These are phyloP conservation scores for Apamea anceps DNA, from an alignment of 2,888 invertebrate species.

Conservation along the genomic window DNA sequence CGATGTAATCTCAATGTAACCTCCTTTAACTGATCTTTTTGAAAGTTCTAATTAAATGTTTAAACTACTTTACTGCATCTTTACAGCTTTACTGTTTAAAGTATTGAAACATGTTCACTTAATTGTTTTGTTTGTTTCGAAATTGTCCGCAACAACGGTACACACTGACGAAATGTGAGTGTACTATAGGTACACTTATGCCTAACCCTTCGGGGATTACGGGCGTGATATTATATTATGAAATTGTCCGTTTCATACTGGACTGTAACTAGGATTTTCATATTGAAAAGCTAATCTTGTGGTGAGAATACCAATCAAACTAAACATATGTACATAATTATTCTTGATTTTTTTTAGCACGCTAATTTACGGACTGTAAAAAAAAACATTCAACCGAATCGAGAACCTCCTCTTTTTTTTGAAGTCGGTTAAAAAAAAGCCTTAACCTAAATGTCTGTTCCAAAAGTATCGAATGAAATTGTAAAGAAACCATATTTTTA, in stretches of 20 bases:
- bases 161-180: not conserved
- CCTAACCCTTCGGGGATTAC: not conserved
- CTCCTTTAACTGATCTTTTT: slow-evolving; percentile 23
- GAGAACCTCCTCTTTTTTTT: no score
- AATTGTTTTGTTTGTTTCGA: not conserved
- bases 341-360: no score
- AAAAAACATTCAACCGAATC: no score
- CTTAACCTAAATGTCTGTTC: no score
- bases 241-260: not conserved
- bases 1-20: slow-evolving; percentile 42
- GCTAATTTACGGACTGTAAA: no score
- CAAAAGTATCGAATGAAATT: no score
- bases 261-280: no score
- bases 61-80: not conserved
- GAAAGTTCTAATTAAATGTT: slow-evolving; percentile 33
- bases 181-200: not conserved
- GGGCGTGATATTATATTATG: not conserved
- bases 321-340: not conserved
- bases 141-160: not conserved
- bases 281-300: not conserved
- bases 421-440: no score
- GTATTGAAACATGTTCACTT: not conserved
- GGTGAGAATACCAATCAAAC: not conserved
- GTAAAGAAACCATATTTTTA: no score
- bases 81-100: not conserved